phyloP scores from a whole-genome alignment of 2,113 vertebrate genomes.

The Leptobrachium leishanense region DNA sequence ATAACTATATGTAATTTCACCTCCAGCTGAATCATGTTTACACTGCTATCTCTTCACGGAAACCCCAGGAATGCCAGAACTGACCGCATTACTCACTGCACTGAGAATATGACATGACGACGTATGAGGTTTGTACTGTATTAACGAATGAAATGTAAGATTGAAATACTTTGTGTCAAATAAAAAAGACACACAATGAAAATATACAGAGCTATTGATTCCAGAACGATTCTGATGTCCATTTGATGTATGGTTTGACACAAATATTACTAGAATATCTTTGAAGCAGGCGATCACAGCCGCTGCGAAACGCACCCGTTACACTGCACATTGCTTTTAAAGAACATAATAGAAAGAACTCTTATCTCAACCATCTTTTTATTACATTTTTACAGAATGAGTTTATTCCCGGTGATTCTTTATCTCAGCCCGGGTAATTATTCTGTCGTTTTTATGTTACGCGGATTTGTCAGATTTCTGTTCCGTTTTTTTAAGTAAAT shows the following conservation, averaged over 20 bases:
- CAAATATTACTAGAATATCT: neutral
- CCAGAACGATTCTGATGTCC: neutral
- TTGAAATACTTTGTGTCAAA: neutral
- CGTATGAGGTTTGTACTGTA: neutral
- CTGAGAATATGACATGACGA: no score
- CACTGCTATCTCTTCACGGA: no score
- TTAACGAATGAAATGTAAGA: neutral
- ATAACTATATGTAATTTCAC: no score
- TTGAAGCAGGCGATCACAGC: neutral
- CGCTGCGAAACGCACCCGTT: neutral
- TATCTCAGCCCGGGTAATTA: no score
- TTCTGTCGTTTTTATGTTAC: no score
- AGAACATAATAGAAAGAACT: neutral
- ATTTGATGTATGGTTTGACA: neutral
- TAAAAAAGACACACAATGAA: neutral
- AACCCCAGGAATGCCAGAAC: no score
- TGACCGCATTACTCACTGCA: no score
- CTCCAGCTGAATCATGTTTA: no score
- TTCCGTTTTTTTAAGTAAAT: neutral
- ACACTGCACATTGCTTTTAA: neutral
- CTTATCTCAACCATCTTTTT: neutral
- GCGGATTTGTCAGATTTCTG: neutral
- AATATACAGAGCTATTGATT: neutral
- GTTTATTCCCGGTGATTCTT: neutral
- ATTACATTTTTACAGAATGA: neutral